A percentile compares a stretch with the other conserved stretches of the same genome.
These are phyloP conservation scores for Dolomedes plantarius DNA, from an alignment of 2,888 invertebrate species.

Conservation along the genomic window DNA sequence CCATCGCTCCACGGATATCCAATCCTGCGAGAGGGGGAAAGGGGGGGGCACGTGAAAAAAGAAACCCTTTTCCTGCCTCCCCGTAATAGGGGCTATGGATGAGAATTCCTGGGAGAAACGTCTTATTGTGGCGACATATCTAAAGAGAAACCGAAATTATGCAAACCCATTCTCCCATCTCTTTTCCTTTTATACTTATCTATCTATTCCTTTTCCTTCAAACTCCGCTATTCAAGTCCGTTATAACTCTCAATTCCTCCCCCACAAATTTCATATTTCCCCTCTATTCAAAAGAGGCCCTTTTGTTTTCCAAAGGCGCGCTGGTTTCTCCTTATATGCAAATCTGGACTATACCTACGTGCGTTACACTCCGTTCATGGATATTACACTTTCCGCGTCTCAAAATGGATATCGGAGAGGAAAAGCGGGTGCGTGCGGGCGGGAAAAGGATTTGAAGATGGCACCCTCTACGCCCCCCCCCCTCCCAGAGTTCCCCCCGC, in stretches of 20 bases:
- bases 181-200: constrained; percentile 49
- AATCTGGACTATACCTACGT: constrained; percentile 61
- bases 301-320: constrained; percentile 29
- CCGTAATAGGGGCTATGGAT: constrained; percentile 34
- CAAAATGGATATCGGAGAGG: neutral
- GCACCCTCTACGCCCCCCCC: neutral
- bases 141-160: constrained; percentile 58
- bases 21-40: neutral
- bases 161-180: constrained; percentile 55
- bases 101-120: constrained; percentile 25
- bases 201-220: constrained; percentile 43
- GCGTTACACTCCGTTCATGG: constrained; percentile 69
- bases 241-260: constrained; percentile 65
- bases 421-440: neutral
- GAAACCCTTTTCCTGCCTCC: constrained; percentile 29
- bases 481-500: neutral
- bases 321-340: constrained; percentile 57
- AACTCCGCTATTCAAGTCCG: constrained; percentile 58
- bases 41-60: neutral
- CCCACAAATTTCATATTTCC: constrained; percentile 54
- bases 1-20: constrained; percentile 4
- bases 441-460: constrained; percentile 41
- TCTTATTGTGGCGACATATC: constrained; percentile 42
- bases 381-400: constrained; percentile 41
- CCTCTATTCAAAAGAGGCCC: constrained; percentile 22